Percentiles rank a stretch among this genome's conserved stretches.
phyloP scores from a whole-genome alignment of 2,113 vertebrate species.

The Silurus asotus region DNA sequence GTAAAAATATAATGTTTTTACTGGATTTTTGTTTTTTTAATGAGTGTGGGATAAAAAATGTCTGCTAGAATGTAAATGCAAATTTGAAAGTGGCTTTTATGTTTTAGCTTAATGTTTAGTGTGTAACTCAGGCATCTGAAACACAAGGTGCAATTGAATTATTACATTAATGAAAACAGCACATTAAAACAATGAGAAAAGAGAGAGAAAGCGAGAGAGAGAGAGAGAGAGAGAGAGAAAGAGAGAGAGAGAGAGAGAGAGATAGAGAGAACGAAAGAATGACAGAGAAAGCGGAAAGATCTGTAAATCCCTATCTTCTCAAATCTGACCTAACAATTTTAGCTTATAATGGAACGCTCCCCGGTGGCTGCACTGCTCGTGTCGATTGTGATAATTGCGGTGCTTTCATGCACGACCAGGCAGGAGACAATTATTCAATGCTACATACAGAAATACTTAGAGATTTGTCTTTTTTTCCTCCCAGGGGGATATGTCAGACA shows the following conservation, averaged over 20 bases:
- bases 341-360: slow-evolving; percentile 6
- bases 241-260: neutral
- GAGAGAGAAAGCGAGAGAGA: too few relatives aligned
- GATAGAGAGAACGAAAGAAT: neutral
- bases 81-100: neutral
- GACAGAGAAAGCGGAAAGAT: neutral
- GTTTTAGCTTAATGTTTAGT: neutral
- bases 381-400: slow-evolving; percentile 34
- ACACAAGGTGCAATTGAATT: neutral
- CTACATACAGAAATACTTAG: slow-evolving; percentile 30
- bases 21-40: neutral
- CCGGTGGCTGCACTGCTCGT: neutral
- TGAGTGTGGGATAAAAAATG: neutral
- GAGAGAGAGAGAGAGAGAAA: too few relatives aligned
- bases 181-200: slow-evolving; percentile 1
- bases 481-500: slow-evolving; percentile 33
- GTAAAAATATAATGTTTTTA: neutral
- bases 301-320: neutral
- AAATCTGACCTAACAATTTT: slow-evolving; percentile 3
- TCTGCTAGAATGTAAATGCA: neutral
- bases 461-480: slow-evolving; percentile 37
- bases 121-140: neutral
- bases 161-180: slow-evolving; percentile 3
- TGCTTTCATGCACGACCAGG: slow-evolving; percentile 33
- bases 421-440: slow-evolving; percentile 24